phyloP scores from a whole-genome alignment of 2,888 invertebrate genomes.

The Hirudinaria manillensis region DNA sequence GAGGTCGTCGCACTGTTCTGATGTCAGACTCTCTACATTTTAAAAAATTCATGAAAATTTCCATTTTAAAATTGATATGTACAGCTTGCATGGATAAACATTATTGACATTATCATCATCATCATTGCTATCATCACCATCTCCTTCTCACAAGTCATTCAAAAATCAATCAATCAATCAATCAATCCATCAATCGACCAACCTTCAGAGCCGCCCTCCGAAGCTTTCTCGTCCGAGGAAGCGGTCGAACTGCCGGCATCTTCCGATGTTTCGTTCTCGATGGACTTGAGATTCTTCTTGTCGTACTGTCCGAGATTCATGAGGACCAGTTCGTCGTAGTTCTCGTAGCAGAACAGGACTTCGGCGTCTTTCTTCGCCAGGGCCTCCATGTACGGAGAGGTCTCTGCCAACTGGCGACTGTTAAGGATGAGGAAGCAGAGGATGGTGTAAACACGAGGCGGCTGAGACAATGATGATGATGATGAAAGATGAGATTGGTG shows the following conservation, averaged over 20 bases:
- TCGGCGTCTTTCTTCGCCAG: conserved; percentile 79
- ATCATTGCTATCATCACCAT: neutral
- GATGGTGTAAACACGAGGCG: neutral
- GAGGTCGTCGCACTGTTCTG: conserved; percentile 71
- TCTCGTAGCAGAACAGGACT: conserved; percentile 89
- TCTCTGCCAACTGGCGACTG: conserved; percentile 83
- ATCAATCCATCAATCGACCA: no score
- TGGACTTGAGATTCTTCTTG: conserved; percentile 71
- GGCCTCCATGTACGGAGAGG: conserved; percentile 89
- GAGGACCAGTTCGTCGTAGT: conserved; percentile 90
- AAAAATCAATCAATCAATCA: no score
- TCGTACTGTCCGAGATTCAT: conserved; percentile 80
- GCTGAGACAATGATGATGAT: neutral
- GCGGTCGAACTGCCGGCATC: conserved; percentile 53
- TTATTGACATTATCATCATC: neutral
- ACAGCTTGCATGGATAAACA: neutral
- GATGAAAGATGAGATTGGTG: neutral
- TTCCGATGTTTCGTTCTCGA: conserved; percentile 85
- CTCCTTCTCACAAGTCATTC: no score
- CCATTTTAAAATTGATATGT: neutral
- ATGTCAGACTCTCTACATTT: conserved; percentile 62
- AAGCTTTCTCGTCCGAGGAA: neutral
- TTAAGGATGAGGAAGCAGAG: neutral
- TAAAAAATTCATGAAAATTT: neutral
- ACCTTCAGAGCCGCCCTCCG: neutral